phyloP scores from a whole-genome alignment of 2,888 invertebrate genomes.

The Tillus elongatus region DNA sequence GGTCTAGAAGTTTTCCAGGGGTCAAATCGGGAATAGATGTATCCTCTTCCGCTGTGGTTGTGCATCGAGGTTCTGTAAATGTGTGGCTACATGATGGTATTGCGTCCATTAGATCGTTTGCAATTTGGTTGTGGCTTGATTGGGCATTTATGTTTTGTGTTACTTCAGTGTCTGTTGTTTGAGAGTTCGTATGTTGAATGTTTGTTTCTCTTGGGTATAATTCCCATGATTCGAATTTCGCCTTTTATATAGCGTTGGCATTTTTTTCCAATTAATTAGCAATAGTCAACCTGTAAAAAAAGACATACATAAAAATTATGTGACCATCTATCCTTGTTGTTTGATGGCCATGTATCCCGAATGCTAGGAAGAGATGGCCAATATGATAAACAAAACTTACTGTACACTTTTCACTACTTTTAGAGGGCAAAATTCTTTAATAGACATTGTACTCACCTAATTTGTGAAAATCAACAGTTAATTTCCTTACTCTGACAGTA shows the following conservation, averaged over 20 bases:
- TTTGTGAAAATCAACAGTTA: slow-evolving; percentile 9
- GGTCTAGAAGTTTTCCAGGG: too few relatives aligned
- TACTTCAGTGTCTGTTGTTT: too few relatives aligned
- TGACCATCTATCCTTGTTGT: slow-evolving; percentile 12
- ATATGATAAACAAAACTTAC: slow-evolving; percentile 12
- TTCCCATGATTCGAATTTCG: slow-evolving; percentile 10
- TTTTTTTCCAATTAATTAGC: slow-evolving; percentile 13
- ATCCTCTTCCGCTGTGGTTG: too few relatives aligned
- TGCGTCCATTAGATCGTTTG: too few relatives aligned
- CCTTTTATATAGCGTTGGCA: slow-evolving; percentile 14
- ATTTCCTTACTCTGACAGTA: slow-evolving; percentile 8
- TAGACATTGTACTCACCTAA: slow-evolving; percentile 10
- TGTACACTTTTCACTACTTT: slow-evolving; percentile 9
- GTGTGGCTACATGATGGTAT: too few relatives aligned
- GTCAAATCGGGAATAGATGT: too few relatives aligned
- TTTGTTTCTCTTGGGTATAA: slow-evolving; percentile 12
- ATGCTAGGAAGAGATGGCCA: slow-evolving; percentile 12
- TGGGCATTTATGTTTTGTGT: too few relatives aligned
- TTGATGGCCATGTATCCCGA: slow-evolving; percentile 13
- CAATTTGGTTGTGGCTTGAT: too few relatives aligned
- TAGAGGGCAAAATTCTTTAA: slow-evolving; percentile 10
- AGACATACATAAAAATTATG: slow-evolving; percentile 7
- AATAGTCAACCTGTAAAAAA: slow-evolving; percentile 7
- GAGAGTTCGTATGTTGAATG: too few relatives aligned
- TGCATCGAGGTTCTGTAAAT: too few relatives aligned